Base-by-base conservation (phyloP, 2,113 vertebrate species). In the Colistium nudipinnis region DNA sequence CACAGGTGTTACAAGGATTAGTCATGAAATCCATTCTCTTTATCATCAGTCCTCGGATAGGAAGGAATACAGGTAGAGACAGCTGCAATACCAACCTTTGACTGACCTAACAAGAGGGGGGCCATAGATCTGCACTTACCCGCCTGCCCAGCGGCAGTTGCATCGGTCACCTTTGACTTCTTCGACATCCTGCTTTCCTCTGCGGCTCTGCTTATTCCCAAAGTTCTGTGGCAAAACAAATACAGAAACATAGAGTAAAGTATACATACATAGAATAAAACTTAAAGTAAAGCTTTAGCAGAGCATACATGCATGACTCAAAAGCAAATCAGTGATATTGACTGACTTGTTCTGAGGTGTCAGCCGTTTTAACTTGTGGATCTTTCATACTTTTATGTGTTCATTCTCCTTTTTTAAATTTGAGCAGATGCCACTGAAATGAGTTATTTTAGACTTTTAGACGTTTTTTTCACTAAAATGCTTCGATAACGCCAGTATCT, bases 61-160 rank as follows among this genome's bases (percentile, higher is more conserved):
- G 41, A 74, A n/a, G 48, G 48, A 20, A 31, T 66, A 33, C 12
- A 75, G 8, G 7, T n/a, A n/a, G 28, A 57, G 48, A 71, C 44
- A 48, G 17, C 51, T 76, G 69, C 38, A 62, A 64, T 56, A 78
- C 47, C n/a, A 70, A 65, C 68, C 62, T 22, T 47, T 33, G 36
- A 63, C 44, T 56, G 79, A 62, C 57, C 55, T 39, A 30, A 77
- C 22, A 39, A 55, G 28, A 66, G 51, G 70, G 55, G 55, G 44
- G 51, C 59, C 31, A 33, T 65, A 44, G 45, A 43, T 28, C 44
- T 60, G 45, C 69, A 78, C 92, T 92, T 88, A 93, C 92, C 93
- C 57, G 85, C 69, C 88, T 92, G 92, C 87, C 91, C 92, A 22
- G 77, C 9, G 86, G 90, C 92, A 88, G 91, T 90, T 60, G 76